Evolutionary conservation across 1,140 invertebrate genomes (phyloP), one percentile per base, ranked within the genome.

Genomic region (Hylaeus anthracinus): DNA sequence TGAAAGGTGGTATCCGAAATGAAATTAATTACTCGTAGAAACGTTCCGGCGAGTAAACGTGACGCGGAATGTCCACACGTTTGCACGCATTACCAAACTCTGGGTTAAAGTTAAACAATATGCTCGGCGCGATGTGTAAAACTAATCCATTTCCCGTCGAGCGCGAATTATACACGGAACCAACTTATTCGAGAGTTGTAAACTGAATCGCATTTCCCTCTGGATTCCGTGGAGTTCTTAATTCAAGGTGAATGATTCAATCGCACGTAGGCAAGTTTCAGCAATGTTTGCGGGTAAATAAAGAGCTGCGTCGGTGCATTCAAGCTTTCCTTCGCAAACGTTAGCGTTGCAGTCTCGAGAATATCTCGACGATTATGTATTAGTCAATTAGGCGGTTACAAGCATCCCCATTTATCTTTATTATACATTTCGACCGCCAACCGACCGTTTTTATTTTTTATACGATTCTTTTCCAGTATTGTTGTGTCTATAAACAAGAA

Each of bases 241-340:
- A 71, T 71, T 58, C 15, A n/a, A 3, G n/a, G n/a, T 37, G 58
- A 72, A 61, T 15, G 56, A 61, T 72, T 63, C 58, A 37, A 63
- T 39, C 6, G 43, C 9, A 39, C 53, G 2, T 8, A 26, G 48
- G n/a, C 45, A 51, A 58, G 53, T 15, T 69, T 41, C 37, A 51
- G 9, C 51, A 2, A 51, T 51, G 51, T 51, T 10, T 3, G 61
- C 0, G 26, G 1, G 6, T 6, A n/a, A 43, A 67, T n/a, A 67
- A 51, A 51, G 45, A 15, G 43, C 3, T 45, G 5, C 64, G 14
- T 15, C 5, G 2, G 15, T 65, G 41, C 9, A 45, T n/a, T 45
- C 14, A 39, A 5, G 43, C 43, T 45, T 5, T 45, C 43, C 43
- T 45, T 45, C 5, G 43, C 43, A 45, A 45, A 45, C 1, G 5